phyloP scores from a whole-genome alignment of 2,888 invertebrate genomes.

The Drepanosiphum platanoidis region DNA sequence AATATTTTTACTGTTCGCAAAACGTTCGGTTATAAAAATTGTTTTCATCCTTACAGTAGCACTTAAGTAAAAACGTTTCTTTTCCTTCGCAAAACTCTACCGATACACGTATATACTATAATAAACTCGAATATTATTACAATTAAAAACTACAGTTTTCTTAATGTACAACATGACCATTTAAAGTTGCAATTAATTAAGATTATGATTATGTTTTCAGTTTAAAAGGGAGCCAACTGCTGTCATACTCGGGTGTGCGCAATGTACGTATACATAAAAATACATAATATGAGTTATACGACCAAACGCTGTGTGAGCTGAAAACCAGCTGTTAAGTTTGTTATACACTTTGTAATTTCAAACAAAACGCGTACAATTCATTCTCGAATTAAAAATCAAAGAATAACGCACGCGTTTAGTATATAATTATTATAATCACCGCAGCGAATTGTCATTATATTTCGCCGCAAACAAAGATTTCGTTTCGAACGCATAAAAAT shows the following conservation, averaged over 20 bases:
- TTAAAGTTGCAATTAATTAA: slow-evolving; percentile 19
- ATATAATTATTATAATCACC: background rate
- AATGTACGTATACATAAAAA: background rate
- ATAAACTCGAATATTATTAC: background rate
- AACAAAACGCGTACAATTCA: background rate
- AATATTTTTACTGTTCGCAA: too few species aligned
- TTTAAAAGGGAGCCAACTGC: background rate
- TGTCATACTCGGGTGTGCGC: background rate
- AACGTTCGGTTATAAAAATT: too few species aligned
- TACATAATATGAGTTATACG: background rate
- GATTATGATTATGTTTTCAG: slow-evolving; percentile 5
- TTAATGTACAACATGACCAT: background rate
- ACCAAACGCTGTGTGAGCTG: background rate
- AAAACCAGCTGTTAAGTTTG: background rate
- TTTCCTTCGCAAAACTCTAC: too few species aligned
- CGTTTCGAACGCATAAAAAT: background rate
- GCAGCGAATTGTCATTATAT: background rate
- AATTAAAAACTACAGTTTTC: background rate
- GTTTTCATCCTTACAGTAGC: too few species aligned
- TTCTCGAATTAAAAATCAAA: background rate
- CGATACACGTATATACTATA: too few species aligned
- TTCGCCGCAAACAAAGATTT: background rate
- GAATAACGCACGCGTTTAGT: background rate
- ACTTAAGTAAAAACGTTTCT: too few species aligned
- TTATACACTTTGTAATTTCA: background rate